A percentile compares a stretch with the other conserved stretches of the same genome.
Conservation (phyloP, 92 coral and sea anemone species). For the Paragorgia papillata region DNA sequence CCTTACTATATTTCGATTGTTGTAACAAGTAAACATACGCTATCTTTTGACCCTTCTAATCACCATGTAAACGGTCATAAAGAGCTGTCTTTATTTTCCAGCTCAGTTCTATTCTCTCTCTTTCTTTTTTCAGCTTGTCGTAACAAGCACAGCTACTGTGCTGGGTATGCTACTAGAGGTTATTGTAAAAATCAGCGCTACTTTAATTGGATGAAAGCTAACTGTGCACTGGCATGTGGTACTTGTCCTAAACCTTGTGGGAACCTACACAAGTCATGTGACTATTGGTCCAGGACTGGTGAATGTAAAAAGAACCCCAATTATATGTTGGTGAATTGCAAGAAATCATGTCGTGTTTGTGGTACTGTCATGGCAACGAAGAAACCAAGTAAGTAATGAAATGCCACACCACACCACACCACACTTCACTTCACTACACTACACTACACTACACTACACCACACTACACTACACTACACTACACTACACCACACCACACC, state of each 20-base stretch:
- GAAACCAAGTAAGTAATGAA: slow-evolving; percentile 15
- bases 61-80: too few species aligned
- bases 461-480: too few species aligned
- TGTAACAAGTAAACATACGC: too few species aligned
- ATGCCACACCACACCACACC: background rate
- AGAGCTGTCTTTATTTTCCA: too few species aligned
- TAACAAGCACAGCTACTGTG: background rate
- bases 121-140: slow-evolving; percentile 2
- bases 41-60: too few species aligned
- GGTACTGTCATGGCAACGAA: background rate
- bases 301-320: slow-evolving; percentile 17
- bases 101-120: too few species aligned
- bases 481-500: too few species aligned
- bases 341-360: slow-evolving; percentile 19
- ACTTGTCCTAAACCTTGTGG: background rate
- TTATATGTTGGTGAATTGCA: slow-evolving; percentile 13
- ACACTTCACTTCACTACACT: too few species aligned
- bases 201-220: slow-evolving; percentile 7
- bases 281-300: slow-evolving; percentile 2
- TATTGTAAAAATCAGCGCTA: background rate
- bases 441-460: too few species aligned
- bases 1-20: too few species aligned
- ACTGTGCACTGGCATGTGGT: slow-evolving; percentile 26
- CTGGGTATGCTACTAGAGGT: background rate
- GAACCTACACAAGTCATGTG: background rate